phyloP scores from a whole-genome alignment of 23 tunicate genomes.

The Botrylloides violaceus region DNA sequence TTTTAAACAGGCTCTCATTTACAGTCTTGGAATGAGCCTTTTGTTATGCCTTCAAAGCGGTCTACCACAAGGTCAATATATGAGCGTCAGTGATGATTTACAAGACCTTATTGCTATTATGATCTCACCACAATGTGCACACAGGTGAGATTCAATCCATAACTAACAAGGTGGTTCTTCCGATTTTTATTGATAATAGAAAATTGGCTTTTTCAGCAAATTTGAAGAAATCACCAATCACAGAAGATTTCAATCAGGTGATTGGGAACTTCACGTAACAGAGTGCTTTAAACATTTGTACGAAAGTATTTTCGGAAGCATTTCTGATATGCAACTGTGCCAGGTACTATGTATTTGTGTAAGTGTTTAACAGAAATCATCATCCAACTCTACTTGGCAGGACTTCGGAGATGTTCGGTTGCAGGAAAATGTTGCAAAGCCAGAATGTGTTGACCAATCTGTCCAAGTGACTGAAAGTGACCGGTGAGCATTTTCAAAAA shows the following conservation, averaged over 20 bases:
- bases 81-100: neutral
- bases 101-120: neutral
- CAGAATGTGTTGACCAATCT: too few species aligned
- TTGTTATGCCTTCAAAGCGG: constrained; percentile 10
- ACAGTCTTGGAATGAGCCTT: constrained; percentile 14
- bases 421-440: too few species aligned
- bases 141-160: neutral
- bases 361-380: too few species aligned
- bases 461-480: too few species aligned
- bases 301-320: constrained; percentile 2
- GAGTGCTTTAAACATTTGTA: constrained; percentile 1
- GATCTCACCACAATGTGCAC: neutral
- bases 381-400: too few species aligned
- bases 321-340: neutral
- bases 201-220: neutral
- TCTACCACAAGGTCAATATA: constrained; percentile 3
- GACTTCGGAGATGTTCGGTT: too few species aligned
- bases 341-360: too few species aligned
- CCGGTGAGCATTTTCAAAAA: too few species aligned
- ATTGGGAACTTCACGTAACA: neutral
- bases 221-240: neutral
- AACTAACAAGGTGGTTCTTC: too few species aligned
- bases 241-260: neutral
- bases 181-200: too few species aligned
- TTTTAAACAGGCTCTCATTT: neutral